Evolutionary conservation across 2,888 invertebrate genomes (phyloP).

Genomic region (Drosophila anceps): DNA sequence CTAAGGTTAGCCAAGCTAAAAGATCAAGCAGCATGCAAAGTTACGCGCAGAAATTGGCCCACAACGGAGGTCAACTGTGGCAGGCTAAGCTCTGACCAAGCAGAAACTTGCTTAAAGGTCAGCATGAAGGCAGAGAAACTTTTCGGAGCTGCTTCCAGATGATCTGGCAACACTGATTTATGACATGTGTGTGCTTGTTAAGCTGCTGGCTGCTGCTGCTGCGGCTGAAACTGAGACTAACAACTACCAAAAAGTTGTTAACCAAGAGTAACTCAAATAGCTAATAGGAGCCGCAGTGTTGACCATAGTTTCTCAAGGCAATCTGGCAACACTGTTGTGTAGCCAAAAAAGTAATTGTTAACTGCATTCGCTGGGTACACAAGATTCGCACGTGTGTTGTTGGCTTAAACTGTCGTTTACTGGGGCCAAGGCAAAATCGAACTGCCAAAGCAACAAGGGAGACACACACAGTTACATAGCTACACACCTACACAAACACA

Average conservation of each 20-base stretch:
- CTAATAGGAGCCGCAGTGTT: not conserved
- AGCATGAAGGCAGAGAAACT: constrained; percentile 23
- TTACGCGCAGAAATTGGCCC: constrained; percentile 29
- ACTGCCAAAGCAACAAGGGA: constrained; percentile 40
- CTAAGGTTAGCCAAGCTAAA: constrained; percentile 42
- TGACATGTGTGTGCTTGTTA: constrained; percentile 9
- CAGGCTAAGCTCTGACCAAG: constrained; percentile 22
- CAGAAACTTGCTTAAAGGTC: constrained; percentile 32
- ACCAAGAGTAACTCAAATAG: not conserved
- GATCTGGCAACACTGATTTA: constrained; percentile 18
- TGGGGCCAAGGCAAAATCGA: constrained; percentile 55
- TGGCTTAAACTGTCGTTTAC: constrained; percentile 42
- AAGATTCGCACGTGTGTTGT: constrained; percentile 66
- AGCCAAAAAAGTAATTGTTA: constrained; percentile 3
- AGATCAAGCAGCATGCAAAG: constrained; percentile 49
- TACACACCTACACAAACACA: constrained; percentile 21
- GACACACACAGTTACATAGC: constrained; percentile 28
- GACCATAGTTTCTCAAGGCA: not conserved
- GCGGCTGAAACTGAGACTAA: not conserved
- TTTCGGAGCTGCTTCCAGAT: not conserved
- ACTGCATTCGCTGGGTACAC: constrained; percentile 12
- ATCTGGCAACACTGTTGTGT: not conserved
- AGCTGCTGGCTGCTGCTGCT: too few species aligned
- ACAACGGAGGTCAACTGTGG: constrained; percentile 22
- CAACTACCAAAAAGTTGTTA: not conserved